Evolutionary conservation across 2,888 invertebrate genomes (phyloP).

Genomic region (Sericinus montela): DNA sequence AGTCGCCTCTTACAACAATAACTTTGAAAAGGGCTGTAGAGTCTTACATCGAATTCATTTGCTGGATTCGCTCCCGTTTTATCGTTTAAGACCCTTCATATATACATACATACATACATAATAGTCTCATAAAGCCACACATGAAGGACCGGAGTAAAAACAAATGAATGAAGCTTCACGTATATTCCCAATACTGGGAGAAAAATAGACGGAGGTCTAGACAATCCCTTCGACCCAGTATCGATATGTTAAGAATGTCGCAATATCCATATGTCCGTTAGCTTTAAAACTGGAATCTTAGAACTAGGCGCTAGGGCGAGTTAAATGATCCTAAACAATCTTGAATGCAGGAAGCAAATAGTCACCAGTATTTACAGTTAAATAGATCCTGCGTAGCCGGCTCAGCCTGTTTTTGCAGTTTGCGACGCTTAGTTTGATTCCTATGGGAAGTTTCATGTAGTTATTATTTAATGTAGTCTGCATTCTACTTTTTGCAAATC

Average conservation of each 20-base stretch:
- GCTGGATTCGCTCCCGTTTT: no score
- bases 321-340: slow-evolving; percentile 8
- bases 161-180: no score
- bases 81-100: no score
- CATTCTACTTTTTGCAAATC: neutral
- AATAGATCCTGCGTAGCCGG: slow-evolving; percentile 23
- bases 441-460: neutral
- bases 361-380: slow-evolving; percentile 24
- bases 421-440: slow-evolving; percentile 10
- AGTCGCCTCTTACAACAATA: no score
- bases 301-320: neutral
- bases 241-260: neutral
- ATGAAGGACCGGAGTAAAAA: no score
- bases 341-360: slow-evolving; percentile 21
- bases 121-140: no score
- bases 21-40: no score
- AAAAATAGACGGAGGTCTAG: no score
- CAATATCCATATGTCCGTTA: neutral
- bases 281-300: neutral
- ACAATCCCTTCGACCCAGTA: no score
- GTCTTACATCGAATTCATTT: no score
- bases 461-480: neutral
- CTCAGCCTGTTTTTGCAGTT: slow-evolving; percentile 14
- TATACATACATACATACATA: no score
- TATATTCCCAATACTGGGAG: no score